Evolutionary conservation across 2,888 invertebrate genomes (phyloP).

Genomic region (Euplagia quadripunctaria): DNA sequence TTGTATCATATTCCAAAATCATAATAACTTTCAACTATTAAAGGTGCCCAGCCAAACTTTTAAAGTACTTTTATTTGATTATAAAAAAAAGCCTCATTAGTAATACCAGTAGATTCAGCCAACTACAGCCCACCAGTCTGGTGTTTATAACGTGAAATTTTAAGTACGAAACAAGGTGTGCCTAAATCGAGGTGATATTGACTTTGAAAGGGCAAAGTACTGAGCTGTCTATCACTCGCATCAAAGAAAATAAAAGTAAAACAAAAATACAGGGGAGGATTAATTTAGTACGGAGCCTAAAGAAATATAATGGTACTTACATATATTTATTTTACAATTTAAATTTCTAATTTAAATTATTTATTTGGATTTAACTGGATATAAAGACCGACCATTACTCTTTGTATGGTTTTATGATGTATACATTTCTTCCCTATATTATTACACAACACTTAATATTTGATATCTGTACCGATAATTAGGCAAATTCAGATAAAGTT

Average conservation of each 20-base stretch:
- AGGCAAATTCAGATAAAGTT: conserved; percentile 18
- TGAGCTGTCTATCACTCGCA: not conserved
- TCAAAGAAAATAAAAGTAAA: not conserved
- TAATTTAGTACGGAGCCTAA: not conserved
- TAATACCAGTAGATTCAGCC: not conserved
- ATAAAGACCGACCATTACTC: too few species aligned
- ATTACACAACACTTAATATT: too few species aligned
- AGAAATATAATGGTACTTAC: too few species aligned
- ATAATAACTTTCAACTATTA: not conserved
- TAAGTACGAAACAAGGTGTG: not conserved
- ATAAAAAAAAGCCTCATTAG: not conserved
- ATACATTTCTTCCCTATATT: too few species aligned
- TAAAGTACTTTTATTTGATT: not conserved
- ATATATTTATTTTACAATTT: not conserved
- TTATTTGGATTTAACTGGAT: not conserved
- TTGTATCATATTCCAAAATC: not conserved
- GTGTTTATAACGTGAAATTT: not conserved
- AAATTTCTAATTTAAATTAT: not conserved
- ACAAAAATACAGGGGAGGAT: not conserved
- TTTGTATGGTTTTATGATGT: too few species aligned
- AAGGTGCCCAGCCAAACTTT: not conserved
- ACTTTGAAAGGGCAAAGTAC: conserved; percentile 11
- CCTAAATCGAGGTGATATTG: not conserved
- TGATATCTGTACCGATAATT: conserved; percentile 19
- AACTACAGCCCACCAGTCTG: not conserved